Evolutionary conservation across 2,797 vertebrate species (phyloP), one percentile per base, ranked within the genome.

Genomic region (Rallus crepitans): DNA sequence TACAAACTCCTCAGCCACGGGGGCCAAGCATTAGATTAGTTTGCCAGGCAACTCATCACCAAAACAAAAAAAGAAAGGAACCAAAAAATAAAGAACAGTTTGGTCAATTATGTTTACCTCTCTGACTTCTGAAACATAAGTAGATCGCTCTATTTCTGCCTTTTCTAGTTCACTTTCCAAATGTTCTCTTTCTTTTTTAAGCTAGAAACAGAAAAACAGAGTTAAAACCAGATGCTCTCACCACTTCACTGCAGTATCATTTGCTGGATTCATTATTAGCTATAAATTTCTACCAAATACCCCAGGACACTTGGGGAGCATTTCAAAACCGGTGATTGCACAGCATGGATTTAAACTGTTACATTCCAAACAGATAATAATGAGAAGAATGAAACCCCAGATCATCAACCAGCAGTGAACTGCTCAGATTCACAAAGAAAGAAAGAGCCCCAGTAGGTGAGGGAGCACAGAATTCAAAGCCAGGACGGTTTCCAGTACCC

Each of bases 91-190:
- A 48, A 50, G 25, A 68, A 89, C 66, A 91, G 65, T 76, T 94
- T 72, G 50, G 50, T 81, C 80, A 86, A 28, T 72, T 28, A 5
- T 45, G 92, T 98, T 98, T 98, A 99, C 99, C 99, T 99, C 99
- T 99, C 99, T 98, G 97, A 99, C 99, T 98, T 99, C 99, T 11
- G 98, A 99, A 97, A 99, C 99, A 80, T 99, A 99, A 77, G 98
- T 99, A 68, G 99, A 98, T 68, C 99, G 99, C 96, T 99, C 99
- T n/a, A 97, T 98, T 98, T 99, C 99, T 23, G 99, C 99, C 96
- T 98, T 98, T 98, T 99, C 99, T 97, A 99, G 97, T 97, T 99
- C 99, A 50, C 98, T 98, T 97, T 99, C 99, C 98, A 99, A 98
- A 92, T 99, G 99, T 93, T 99, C 98, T 97, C 98, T 99, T 87